These are phyloP conservation scores for Abramis brama DNA, from an alignment of 2,113 vertebrate species.

Conservation along the genomic window DNA sequence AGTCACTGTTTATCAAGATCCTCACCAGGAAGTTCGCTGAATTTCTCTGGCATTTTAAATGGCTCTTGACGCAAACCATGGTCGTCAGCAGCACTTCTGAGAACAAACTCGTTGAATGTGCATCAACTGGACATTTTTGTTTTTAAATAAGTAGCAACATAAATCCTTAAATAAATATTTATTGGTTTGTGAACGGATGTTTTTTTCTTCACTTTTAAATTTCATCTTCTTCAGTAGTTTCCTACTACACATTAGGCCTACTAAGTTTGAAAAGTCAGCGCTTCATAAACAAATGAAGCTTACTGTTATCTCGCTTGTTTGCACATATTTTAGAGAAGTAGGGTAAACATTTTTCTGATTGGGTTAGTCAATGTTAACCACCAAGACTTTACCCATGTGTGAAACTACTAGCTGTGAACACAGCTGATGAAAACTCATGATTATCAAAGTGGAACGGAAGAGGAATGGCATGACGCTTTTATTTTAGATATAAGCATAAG, in stretches of 20 bases:
- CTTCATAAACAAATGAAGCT: background rate
- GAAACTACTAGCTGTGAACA: background rate
- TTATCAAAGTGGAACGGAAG: background rate
- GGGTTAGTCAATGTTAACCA: background rate
- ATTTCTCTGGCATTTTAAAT: constrained; percentile 61
- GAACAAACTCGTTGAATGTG: background rate
- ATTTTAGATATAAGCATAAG: background rate
- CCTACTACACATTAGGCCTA: background rate
- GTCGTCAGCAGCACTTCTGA: background rate
- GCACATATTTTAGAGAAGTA: background rate
- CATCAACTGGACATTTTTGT: background rate
- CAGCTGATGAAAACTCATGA: background rate
- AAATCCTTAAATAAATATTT: background rate
- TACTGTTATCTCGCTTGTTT: background rate
- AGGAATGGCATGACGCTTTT: background rate
- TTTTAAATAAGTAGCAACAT: background rate
- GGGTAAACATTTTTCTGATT: background rate
- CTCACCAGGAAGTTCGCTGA: constrained; percentile 65
- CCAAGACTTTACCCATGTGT: background rate
- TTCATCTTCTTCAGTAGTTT: background rate
- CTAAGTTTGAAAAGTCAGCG: background rate
- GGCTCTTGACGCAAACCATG: background rate
- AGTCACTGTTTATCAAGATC: constrained; percentile 34
- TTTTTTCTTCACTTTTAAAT: background rate
- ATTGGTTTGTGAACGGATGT: background rate